Evolutionary conservation across 2,888 invertebrate genomes (phyloP).

Genomic region (Ochropacha duplaris): DNA sequence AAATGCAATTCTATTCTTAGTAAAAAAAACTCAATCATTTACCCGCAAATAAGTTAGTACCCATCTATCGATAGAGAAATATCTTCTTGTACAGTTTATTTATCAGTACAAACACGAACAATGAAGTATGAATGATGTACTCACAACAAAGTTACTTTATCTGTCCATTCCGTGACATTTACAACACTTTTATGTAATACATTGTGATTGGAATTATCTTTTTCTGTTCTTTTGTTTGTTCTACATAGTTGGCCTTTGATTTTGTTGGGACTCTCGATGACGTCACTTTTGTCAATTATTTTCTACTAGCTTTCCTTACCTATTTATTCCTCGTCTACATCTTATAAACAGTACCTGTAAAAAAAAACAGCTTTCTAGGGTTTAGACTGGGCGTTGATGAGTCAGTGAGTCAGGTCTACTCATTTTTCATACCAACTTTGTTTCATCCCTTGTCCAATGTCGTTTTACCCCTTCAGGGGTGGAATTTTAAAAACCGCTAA

Average conservation of each 20-base stretch:
- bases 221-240: conserved; percentile 1
- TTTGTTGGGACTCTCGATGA: background rate
- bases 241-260: background rate
- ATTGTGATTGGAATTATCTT: conserved; percentile 25
- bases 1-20: too few species aligned
- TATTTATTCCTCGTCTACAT: too few species aligned
- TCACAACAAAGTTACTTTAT: conserved; percentile 25
- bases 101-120: background rate
- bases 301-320: background rate
- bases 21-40: background rate
- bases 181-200: conserved; percentile 27
- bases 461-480: too few species aligned
- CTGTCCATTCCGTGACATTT: conserved; percentile 22
- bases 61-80: background rate
- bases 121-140: background rate
- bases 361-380: too few species aligned
- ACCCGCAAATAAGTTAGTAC: background rate
- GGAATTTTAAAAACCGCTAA: too few species aligned
- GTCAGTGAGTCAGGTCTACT: too few species aligned
- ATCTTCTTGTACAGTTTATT: background rate
- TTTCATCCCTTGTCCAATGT: too few species aligned
- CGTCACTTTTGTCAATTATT: conserved; percentile 10
- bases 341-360: background rate
- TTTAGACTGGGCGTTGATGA: too few species aligned
- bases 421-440: too few species aligned